phyloP scores from a whole-genome alignment of 2,113 vertebrate genomes.

The Mobula birostris region DNA sequence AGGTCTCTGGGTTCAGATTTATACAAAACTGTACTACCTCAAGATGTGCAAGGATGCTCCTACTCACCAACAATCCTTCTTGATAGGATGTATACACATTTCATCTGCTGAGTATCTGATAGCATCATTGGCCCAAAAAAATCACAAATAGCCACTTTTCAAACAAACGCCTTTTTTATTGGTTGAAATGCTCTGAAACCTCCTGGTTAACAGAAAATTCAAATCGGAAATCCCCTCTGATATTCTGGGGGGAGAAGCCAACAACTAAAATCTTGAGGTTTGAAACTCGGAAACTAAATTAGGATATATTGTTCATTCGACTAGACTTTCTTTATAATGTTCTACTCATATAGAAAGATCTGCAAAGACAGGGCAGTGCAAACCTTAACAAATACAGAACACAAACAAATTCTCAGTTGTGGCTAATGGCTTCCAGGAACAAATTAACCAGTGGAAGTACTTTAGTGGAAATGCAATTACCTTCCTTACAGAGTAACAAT shows the following conservation, averaged over 20 bases:
- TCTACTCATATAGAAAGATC: slow-evolving; percentile 10
- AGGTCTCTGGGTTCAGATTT: not conserved
- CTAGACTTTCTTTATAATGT: not conserved
- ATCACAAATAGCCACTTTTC: not conserved
- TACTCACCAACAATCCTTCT: not conserved
- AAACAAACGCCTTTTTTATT: not conserved
- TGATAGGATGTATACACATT: not conserved
- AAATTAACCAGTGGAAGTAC: slow-evolving; percentile 1
- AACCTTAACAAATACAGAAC: not conserved
- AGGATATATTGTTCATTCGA: not conserved
- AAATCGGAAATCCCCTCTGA: not conserved
- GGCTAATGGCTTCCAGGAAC: not conserved
- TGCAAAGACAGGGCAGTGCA: not conserved
- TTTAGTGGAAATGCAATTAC: not conserved
- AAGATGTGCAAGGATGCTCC: not conserved
- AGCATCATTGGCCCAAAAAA: not conserved
- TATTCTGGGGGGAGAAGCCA: not conserved
- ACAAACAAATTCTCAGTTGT: not conserved
- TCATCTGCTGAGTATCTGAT: not conserved
- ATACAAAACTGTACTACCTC: not conserved
- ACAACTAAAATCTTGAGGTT: not conserved
- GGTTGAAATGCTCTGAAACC: not conserved
- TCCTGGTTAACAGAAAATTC: not conserved
- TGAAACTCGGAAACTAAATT: not conserved
- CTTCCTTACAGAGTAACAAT: not conserved